Base-by-base conservation (phyloP, 1,140 invertebrate genomes). In the Diuraphis noxia region DNA sequence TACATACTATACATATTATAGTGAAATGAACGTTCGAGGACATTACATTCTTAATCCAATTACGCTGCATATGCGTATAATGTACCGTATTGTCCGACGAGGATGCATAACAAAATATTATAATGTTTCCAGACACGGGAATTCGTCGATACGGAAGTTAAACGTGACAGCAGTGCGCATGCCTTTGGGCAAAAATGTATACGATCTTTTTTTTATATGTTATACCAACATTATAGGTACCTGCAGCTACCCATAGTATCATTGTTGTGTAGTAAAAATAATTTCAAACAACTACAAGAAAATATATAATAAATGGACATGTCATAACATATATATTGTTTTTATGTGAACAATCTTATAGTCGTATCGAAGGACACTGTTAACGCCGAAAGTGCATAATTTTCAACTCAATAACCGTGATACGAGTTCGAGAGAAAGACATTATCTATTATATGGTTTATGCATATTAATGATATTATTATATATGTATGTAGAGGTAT, bases 11-110 rank as follows among this genome's bases (percentile, higher is more conserved):
- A 34, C n/a, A 21, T 46, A 46, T 1, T 46, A 46, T 21, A n/a
- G 82, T n/a, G n/a, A 72, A 72, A 85, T 21, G 13, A 85, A 21
- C 41, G 41, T 82, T 85, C 84, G 84, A 86, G 84, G 84, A 46
- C 84, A 17, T 34, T 36, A n/a, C 43, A 10, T 36, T 86, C 84
- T 86, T 86, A 85, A 86, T 86, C 84, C 19, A 49, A 86, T 86
- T 86, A 86, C 43, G 41, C 13, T 41, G 17, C 41, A 21, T 8
- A 46, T n/a, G n/a, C 30, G 30, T 41, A 84, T 25, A 34, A n/a
- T 85, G 23, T 46, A 46, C 41, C n/a, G 30, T 49, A 86, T 86
- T 86, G 43, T 86, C 84, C 84, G n/a, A 36, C 4, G n/a, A 86
- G n/a, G 43, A 86, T 86, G 43, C 38, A 49, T 49, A 86, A 36